Evolutionary conservation across 2,113 vertebrate species (phyloP).

Genomic region (Buteo buteo): DNA sequence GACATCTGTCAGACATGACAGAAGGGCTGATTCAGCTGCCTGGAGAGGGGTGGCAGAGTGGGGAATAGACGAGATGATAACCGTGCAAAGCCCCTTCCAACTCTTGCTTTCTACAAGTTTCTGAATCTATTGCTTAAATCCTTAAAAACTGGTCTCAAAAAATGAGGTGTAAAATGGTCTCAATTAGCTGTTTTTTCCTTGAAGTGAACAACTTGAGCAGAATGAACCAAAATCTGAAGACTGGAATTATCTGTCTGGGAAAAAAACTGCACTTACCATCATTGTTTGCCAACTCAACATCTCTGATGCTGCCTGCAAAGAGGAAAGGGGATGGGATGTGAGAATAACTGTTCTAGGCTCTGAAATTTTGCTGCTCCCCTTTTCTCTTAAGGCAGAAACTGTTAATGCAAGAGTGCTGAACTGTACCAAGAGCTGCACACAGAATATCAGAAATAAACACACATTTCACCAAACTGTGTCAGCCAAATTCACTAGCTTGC

Average conservation of each 20-base stretch:
- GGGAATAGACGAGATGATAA: background rate
- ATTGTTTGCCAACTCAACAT: background rate
- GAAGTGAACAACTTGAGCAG: background rate
- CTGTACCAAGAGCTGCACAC: background rate
- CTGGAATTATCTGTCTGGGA: background rate
- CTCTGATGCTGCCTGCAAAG: background rate
- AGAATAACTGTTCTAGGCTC: background rate
- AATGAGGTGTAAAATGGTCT: background rate
- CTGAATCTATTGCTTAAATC: background rate
- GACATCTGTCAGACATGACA: background rate
- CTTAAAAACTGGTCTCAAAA: background rate
- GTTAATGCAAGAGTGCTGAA: background rate
- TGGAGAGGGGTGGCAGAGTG: background rate
- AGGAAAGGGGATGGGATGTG: background rate
- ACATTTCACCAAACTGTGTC: background rate
- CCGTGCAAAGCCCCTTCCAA: background rate
- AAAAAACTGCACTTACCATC: background rate
- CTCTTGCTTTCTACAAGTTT: background rate
- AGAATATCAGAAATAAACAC: background rate
- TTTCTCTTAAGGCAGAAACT: background rate
- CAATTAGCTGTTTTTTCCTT: background rate
- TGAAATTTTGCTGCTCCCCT: background rate
- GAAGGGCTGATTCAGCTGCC: fast-evolving
- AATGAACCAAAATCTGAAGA: background rate
- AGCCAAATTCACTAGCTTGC: background rate